Conservation (phyloP, 2,113 vertebrate species). For the Hippotragus niger region DNA sequence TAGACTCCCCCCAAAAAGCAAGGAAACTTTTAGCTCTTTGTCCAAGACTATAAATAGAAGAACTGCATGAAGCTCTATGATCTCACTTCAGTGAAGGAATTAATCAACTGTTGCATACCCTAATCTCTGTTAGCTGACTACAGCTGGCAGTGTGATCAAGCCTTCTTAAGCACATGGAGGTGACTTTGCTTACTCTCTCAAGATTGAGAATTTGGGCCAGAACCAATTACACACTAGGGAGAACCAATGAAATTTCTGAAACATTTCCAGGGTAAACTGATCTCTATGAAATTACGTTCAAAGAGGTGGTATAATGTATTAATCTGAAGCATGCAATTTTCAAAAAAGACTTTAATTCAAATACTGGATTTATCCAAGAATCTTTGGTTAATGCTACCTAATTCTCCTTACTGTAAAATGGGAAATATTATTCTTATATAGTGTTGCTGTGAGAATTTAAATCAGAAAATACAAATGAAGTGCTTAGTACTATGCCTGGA, state of each 20-base stretch:
- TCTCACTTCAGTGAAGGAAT: background rate
- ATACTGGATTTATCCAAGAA: background rate
- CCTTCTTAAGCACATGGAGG: background rate
- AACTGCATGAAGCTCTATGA: background rate
- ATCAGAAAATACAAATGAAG: background rate
- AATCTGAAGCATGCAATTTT: background rate
- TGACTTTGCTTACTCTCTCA: background rate
- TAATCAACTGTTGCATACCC: background rate
- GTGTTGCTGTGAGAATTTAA: background rate
- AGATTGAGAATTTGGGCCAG: background rate
- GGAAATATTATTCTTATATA: background rate
- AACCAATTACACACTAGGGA: background rate
- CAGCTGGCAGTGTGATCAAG: background rate
- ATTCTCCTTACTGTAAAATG: background rate
- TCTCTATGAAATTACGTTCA: background rate
- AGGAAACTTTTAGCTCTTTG: background rate
- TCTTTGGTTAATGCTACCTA: background rate
- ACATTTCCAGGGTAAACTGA: background rate
- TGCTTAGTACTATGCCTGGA: background rate
- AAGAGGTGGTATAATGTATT: background rate
- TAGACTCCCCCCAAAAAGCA: background rate
- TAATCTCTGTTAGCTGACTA: background rate
- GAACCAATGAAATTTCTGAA: background rate
- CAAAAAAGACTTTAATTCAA: background rate
- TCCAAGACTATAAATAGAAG: background rate